Conservation (phyloP, 2,113 vertebrate genomes). For the Apus apus region DNA sequence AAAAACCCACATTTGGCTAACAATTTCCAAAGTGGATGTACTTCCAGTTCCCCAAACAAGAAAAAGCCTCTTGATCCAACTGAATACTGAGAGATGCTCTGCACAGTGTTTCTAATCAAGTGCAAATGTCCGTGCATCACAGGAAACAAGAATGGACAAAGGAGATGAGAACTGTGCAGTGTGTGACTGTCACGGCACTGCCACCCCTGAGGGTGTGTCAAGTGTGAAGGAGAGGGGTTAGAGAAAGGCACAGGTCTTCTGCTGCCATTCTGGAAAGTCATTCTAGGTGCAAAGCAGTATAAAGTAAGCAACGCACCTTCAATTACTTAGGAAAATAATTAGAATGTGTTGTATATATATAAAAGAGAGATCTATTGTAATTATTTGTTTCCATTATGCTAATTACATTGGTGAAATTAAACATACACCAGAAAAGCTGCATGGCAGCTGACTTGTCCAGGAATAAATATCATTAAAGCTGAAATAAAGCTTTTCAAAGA, state of each 20-base stretch:
- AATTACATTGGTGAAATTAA: neutral
- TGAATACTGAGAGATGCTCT: slow-evolving; percentile 11
- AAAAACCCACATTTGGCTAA: neutral
- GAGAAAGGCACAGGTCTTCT: neutral
- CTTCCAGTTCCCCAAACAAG: slow-evolving; percentile 10
- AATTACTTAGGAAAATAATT: neutral
- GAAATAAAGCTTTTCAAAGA: neutral
- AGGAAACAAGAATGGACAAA: slow-evolving; percentile 61
- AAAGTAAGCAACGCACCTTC: neutral
- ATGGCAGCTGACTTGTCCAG: rapidly evolving
- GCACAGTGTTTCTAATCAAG: slow-evolving; percentile 6
- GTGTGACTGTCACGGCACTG: slow-evolving; percentile 15
- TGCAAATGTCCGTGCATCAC: neutral
- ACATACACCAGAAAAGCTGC: neutral
- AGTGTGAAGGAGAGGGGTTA: neutral
- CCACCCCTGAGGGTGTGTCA: neutral
- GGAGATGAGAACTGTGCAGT: neutral
- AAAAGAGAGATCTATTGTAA: neutral
- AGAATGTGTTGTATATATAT: neutral
- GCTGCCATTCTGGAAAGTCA: neutral
- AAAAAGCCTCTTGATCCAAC: slow-evolving; percentile 7
- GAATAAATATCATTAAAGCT: neutral
- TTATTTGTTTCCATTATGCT: neutral
- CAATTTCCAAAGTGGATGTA: neutral
- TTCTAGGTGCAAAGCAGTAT: neutral